phyloP scores from a whole-genome alignment of 2,797 vertebrate species.

The Diceros bicornis region DNA sequence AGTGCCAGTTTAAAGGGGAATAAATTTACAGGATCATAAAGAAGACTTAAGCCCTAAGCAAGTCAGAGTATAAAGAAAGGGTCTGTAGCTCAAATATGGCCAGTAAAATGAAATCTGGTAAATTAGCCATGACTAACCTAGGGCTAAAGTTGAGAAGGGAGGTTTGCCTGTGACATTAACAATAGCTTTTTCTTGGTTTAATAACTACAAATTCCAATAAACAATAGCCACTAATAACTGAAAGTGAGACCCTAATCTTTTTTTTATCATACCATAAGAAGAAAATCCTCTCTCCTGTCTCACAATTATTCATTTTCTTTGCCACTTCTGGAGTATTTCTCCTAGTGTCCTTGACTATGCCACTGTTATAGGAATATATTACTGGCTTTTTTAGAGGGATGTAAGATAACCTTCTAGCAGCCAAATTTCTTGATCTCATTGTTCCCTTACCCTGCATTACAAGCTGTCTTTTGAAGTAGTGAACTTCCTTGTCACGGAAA shows the following conservation, averaged over 20 bases:
- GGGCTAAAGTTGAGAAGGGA: background rate
- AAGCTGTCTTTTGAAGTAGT: background rate
- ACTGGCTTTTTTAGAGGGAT: background rate
- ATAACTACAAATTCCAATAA: constrained; percentile 28
- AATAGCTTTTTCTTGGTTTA: constrained; percentile 28
- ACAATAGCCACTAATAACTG: background rate
- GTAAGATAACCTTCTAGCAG: background rate
- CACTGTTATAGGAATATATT: constrained; percentile 11
- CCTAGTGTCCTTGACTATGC: background rate
- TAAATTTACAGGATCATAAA: background rate
- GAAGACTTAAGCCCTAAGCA: constrained; percentile 48
- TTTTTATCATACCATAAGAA: background rate
- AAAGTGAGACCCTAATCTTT: background rate
- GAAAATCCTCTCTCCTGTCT: background rate
- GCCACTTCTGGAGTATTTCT: background rate
- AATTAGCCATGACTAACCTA: background rate
- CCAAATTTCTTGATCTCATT: constrained; percentile 1
- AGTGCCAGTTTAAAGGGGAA: constrained; percentile 38
- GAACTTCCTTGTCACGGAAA: constrained; percentile 27
- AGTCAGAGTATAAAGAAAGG: background rate
- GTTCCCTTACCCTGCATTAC: background rate
- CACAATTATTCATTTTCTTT: background rate
- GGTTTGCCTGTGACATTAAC: constrained; percentile 37
- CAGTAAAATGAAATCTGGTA: constrained; percentile 27
- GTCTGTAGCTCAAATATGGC: background rate